Conservation (phyloP, 2,797 vertebrate genomes). For the Phalloptychus januarius region DNA sequence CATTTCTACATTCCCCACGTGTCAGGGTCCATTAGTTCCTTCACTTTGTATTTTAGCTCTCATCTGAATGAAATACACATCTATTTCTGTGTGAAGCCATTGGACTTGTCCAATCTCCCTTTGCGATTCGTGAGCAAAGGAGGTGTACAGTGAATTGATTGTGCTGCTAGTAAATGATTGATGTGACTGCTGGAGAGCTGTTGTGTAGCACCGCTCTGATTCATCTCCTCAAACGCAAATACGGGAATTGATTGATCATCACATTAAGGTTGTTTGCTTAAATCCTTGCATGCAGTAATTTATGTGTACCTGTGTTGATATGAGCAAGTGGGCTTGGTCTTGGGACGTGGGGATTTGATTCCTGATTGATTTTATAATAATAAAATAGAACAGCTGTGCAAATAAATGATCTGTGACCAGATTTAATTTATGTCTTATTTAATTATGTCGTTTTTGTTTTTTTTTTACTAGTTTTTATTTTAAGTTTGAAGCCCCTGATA, state of each 20-base stretch:
- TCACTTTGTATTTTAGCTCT: conserved; percentile 20
- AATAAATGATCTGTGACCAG: background rate
- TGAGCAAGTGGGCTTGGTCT: background rate
- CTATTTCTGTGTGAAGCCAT: conserved; percentile 16
- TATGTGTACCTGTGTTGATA: conserved; percentile 8
- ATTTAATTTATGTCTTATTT: background rate
- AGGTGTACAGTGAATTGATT: conserved; percentile 41
- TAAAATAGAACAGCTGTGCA: background rate
- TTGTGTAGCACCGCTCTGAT: conserved; percentile 26
- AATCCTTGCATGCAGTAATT: conserved; percentile 16
- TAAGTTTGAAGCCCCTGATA: background rate
- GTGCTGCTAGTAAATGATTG: conserved; percentile 33
- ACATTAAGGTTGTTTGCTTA: conserved; percentile 3
- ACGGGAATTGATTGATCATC: conserved; percentile 28
- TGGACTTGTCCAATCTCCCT: conserved; percentile 54
- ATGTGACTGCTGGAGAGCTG: conserved; percentile 32
- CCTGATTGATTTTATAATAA: background rate
- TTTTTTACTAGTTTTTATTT: background rate
- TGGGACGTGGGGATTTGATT: conserved; percentile 6
- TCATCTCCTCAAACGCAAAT: conserved; percentile 14
- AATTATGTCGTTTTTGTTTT: background rate
- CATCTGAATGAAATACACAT: conserved; percentile 16
- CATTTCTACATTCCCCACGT: conserved; percentile 50
- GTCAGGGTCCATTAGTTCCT: conserved; percentile 46
- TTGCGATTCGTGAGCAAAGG: conserved; percentile 20